A percentile compares a stretch with the other conserved stretches of the same genome.
Conservation (phyloP, 2,113 vertebrate genomes). For the Hipposideros armiger region DNA sequence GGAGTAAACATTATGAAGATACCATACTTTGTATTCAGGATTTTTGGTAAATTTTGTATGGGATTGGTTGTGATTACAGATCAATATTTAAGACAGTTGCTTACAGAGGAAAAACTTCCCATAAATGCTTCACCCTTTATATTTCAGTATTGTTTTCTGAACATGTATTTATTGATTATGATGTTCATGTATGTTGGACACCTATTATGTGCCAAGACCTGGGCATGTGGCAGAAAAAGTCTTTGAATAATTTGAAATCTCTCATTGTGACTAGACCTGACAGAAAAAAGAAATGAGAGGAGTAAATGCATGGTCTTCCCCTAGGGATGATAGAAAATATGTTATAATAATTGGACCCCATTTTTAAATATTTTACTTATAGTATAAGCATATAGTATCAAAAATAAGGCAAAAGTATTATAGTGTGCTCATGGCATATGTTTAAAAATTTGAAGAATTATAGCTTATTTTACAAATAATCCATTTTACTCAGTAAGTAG, state of each 20-base stretch:
- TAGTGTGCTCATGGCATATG: constrained; percentile 51
- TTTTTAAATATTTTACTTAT: neutral
- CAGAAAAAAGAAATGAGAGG: neutral
- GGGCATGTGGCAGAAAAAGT: neutral
- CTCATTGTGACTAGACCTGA: neutral
- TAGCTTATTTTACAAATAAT: constrained; percentile 61
- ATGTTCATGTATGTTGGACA: neutral
- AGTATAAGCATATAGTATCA: neutral
- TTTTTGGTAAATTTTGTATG: neutral
- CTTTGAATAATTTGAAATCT: neutral
- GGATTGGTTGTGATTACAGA: neutral
- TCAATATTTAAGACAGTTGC: neutral
- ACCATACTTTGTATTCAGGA: neutral
- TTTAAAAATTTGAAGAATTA: constrained; percentile 38
- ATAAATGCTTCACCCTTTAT: neutral
- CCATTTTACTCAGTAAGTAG: constrained; percentile 67
- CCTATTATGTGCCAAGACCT: neutral
- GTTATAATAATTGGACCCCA: neutral
- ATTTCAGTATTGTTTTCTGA: neutral
- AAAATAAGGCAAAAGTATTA: neutral
- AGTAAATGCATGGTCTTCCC: neutral
- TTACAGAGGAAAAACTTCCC: neutral
- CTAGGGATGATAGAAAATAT: too few relatives aligned
- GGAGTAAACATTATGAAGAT: neutral
- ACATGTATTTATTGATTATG: neutral